These are phyloP conservation scores for Heptranchias perlo DNA, from an alignment of 2,113 vertebrate species.

Conservation along the genomic window DNA sequence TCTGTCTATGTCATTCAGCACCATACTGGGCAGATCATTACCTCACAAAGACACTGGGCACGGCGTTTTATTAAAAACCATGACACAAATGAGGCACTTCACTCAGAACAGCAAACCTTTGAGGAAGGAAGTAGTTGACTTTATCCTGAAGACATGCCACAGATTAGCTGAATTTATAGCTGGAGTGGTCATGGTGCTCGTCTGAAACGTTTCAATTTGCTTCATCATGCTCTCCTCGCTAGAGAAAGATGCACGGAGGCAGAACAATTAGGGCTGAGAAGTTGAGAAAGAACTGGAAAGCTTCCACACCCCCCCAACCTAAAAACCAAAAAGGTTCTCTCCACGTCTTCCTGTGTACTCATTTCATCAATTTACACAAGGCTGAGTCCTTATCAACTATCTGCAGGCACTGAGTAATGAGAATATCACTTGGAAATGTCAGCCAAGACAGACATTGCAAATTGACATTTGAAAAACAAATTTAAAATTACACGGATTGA, in stretches of 20 bases:
- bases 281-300: not conserved
- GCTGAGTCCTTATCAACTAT: slow-evolving; percentile 57
- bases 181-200: not conserved
- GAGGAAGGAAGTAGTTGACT: not conserved
- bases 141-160: not conserved
- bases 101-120: not conserved
- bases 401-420: slow-evolving; percentile 60
- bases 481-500: not conserved
- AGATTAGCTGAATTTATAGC: not conserved
- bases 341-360: not conserved
- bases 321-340: slow-evolving; percentile 5
- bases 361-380: slow-evolving; percentile 13
- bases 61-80: not conserved
- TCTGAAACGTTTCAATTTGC: not conserved
- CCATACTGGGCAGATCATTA: not conserved
- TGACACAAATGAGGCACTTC: not conserved
- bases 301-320: not conserved
- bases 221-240: not conserved
- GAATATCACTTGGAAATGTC: slow-evolving; percentile 61
- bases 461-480: slow-evolving; percentile 32
- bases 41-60: not conserved
- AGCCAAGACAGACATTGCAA: slow-evolving; percentile 44
- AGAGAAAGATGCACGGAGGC: not conserved
- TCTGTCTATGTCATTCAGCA: not conserved
- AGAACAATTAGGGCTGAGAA: not conserved